These are phyloP conservation scores for Ficedula albicollis DNA, from an alignment of 2,797 vertebrate genomes.

Conservation along the genomic window DNA sequence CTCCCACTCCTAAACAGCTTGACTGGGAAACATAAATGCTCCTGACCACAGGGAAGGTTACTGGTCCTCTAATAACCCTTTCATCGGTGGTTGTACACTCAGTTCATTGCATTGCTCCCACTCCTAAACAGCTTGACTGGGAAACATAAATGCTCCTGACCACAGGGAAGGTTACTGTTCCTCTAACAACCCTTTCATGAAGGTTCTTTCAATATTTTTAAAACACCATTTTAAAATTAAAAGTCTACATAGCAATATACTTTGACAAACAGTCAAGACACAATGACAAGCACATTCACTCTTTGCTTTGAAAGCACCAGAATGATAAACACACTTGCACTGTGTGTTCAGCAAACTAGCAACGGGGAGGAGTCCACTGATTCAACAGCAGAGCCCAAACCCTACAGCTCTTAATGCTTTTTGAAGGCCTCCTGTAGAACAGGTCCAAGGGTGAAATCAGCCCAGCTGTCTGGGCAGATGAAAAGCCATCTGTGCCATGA, in stretches of 20 bases:
- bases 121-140: not conserved
- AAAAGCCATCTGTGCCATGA: conserved; percentile 24
- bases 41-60: not conserved
- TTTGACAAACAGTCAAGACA: not conserved
- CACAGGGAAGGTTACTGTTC: not conserved
- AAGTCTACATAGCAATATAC: not conserved
- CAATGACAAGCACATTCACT: not conserved
- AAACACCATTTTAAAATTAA: not conserved
- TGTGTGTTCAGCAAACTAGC: not conserved
- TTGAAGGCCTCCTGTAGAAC: not conserved
- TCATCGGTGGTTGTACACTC: not conserved
- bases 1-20: not conserved
- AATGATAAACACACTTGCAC: not conserved
- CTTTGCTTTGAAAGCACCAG: not conserved
- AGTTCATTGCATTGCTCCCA: not conserved
- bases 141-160: not conserved
- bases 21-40: not conserved
- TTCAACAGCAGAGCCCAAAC: not conserved
- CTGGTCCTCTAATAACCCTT: not conserved
- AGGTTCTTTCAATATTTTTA: not conserved
- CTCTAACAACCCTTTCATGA: not conserved
- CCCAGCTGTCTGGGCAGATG: conserved; percentile 18
- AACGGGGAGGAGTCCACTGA: not conserved
- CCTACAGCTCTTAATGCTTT: not conserved
- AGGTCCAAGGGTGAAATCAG: conserved; percentile 13